Evolutionary conservation across 64 coral and sea anemone species (phyloP), one percentile per base, ranked within the genome.

Genomic region (Montipora foliosa): DNA sequence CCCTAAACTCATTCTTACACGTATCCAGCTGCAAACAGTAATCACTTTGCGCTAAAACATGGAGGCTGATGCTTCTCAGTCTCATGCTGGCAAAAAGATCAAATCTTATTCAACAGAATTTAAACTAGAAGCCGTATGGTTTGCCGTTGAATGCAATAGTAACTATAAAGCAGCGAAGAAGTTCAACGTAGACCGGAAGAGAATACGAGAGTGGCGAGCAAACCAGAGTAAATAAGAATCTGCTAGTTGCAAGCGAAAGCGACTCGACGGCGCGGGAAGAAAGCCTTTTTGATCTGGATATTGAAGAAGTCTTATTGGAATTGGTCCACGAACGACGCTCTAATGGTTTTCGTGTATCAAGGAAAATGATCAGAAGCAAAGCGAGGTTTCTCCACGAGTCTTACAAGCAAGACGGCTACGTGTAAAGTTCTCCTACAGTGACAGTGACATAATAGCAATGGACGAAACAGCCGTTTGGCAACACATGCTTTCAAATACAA

Each of bases 351-450:
- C 83, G 84, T 93, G 92, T 93, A 79, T 93, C 92, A 77, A 87
- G 83, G 84, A 93, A 93, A 88, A 93, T 93, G 92, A 93, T 87
- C 75, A 78, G 74, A 93, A 93, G 84, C 84, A 93, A 93, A 93
- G 91, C 91, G 78, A 77, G 83, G 74, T 93, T 87, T 93, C 82
- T 93, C 91, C 68, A 90, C 29, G 88, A 79, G 37, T 2, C 1
- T 37, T 37, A 37, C 1, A 37, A 37, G 37, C 37, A 37, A 37
- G 37, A 37, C 37, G 37, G 37, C 37, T 2, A 37, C 1, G 37
- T 2, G 37, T 2, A 37, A 37, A 37, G 2, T 37, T 37, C 37
- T 37, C 37, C 37, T 37, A 37, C 37, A 37, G 37, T 37, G 37
- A 37, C 37, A 37, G 37, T 37, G 37, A 37, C 37, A 37, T 37